Conservation (phyloP, 2,888 invertebrate species). For the Clanis bilineata region DNA sequence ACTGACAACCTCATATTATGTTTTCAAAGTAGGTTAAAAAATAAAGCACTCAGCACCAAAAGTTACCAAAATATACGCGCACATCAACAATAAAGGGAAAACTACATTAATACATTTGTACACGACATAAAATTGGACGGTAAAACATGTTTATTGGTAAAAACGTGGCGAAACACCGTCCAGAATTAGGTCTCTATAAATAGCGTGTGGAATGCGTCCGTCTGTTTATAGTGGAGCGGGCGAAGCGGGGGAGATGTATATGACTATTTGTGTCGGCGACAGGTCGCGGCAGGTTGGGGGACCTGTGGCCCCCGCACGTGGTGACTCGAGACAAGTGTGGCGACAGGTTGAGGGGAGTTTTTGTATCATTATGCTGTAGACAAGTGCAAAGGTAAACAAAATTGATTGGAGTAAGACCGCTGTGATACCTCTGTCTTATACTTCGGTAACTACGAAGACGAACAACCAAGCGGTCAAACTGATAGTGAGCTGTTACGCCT, state of each 20-base stretch:
- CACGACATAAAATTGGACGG: slow-evolving; percentile 4
- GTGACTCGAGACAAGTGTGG: not conserved
- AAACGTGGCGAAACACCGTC: slow-evolving; percentile 42
- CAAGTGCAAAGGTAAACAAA: not conserved
- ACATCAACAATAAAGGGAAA: slow-evolving; percentile 6
- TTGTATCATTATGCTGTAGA: not conserved
- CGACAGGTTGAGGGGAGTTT: slow-evolving; percentile 2
- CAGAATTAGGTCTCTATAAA: slow-evolving; percentile 71
- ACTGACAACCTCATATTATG: no score
- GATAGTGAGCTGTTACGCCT: no score
- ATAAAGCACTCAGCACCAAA: not conserved
- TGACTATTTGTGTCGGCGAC: slow-evolving; percentile 52
- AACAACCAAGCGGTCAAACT: no score
- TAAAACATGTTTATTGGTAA: slow-evolving; percentile 22
- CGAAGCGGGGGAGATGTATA: slow-evolving; percentile 65
- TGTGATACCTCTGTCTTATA: no score
- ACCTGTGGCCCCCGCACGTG: slow-evolving; percentile 9
- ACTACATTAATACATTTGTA: not conserved
- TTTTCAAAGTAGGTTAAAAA: not conserved
- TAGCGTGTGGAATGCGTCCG: slow-evolving; percentile 68
- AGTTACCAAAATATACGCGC: not conserved
- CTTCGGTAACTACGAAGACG: no score
- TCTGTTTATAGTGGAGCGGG: slow-evolving; percentile 68
- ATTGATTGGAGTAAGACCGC: no score
- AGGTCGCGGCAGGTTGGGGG: slow-evolving; percentile 47